Percentiles rank a stretch among this genome's conserved stretches.
Evolutionary conservation across 2,888 invertebrate species (phyloP).

Genomic region (Spisula subtruncata): DNA sequence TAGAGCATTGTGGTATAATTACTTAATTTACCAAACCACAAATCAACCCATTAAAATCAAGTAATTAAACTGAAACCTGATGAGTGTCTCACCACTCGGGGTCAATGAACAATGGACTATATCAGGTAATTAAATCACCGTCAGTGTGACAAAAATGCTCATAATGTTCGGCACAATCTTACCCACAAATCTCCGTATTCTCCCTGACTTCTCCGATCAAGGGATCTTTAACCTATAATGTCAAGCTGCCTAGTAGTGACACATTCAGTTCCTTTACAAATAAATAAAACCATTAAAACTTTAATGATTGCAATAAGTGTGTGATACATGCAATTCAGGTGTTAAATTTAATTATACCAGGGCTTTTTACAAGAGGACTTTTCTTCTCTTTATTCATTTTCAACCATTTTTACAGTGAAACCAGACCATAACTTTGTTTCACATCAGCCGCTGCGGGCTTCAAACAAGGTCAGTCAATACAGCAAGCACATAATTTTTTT

Average conservation of each 20-base stretch:
- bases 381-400: background rate
- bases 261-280: background rate
- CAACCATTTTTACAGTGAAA: background rate
- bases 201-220: background rate
- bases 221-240: background rate
- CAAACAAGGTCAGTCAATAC: too few relatives aligned
- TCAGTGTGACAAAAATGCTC: conserved; percentile 11
- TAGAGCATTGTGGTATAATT: conserved; percentile 14
- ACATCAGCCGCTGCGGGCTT: background rate
- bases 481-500: too few relatives aligned
- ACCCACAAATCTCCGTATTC: background rate
- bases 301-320: too few relatives aligned
- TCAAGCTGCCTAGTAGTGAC: background rate
- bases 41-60: background rate
- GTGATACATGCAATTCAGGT: background rate
- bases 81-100: background rate
- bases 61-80: conserved; percentile 27
- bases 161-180: background rate
- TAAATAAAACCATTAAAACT: too few relatives aligned
- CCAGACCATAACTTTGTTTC: background rate
- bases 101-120: background rate
- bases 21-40: conserved; percentile 15
- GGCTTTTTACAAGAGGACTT: background rate
- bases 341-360: background rate
- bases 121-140: background rate